phyloP scores from a whole-genome alignment of 2,797 vertebrate genomes.

The Mus minutoides region DNA sequence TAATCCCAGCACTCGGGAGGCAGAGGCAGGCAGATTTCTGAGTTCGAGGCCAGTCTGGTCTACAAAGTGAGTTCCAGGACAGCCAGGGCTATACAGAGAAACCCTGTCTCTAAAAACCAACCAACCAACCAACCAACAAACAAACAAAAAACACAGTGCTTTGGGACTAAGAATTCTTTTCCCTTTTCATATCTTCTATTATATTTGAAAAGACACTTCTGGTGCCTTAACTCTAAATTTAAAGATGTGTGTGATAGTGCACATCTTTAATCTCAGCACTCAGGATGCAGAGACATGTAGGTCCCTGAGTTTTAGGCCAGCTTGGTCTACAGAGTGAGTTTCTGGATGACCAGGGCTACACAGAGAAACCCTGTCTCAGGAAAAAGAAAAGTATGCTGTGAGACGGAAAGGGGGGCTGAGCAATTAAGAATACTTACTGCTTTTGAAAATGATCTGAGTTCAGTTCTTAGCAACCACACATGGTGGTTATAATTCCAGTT shows the following conservation, averaged over 20 bases:
- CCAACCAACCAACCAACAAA: no score
- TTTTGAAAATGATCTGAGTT: not conserved
- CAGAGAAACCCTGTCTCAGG: not conserved
- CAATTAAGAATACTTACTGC: not conserved
- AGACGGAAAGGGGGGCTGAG: not conserved
- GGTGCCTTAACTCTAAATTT: not conserved
- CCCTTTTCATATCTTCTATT: not conserved
- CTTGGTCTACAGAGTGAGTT: not conserved
- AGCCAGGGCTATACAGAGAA: no score
- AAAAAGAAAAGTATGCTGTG: no score
- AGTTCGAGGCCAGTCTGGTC: no score
- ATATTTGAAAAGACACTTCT: constrained; percentile 12
- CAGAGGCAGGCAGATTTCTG: no score
- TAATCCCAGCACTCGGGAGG: no score
- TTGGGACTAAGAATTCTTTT: not conserved
- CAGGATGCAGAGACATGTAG: not conserved
- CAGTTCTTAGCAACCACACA: not conserved
- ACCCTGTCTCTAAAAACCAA: no score
- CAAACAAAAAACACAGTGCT: no score
- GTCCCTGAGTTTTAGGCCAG: not conserved
- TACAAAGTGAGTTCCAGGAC: no score
- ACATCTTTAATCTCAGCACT: not conserved
- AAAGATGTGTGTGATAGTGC: not conserved
- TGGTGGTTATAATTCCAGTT: not conserved
- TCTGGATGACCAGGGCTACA: not conserved